Base-by-base conservation (phyloP, 2,888 invertebrate genomes). In the Xanthostigma xanthostigma region DNA sequence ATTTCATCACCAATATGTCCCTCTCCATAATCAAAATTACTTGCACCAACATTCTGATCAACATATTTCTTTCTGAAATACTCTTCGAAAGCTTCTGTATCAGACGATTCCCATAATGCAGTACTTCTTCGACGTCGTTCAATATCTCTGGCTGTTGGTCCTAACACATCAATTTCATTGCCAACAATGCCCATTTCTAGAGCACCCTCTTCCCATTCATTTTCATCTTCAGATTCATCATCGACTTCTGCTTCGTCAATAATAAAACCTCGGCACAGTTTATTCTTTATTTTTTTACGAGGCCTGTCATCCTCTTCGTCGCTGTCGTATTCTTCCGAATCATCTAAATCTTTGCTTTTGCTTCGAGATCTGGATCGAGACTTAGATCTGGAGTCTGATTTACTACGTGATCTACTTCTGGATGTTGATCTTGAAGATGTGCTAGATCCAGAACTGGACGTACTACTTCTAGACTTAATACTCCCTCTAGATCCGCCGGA, bases 1-100 rank as follows among this genome's bases (percentile, higher is more conserved):
- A 98, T 97, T 68, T 97, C 96, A 69, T 97, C 96, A 0, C 91
- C 91, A 89, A 95, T 91, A 63, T 94, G 94, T 62, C 91, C 91
- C 0, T 94, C 94, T 36, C 94, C 96, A 65, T 96, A 95, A 2
- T 95, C 96, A 65, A 92, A 95, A 61, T 91, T 88, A 41, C 89
- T 78, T 12, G 83, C 79, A 0, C 87, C 86, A 1, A 82, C 80
- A 0, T 87, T 81, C 59, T 90, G 89, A 59, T 93, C 91, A 1
- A 94, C 94, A 74, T 97, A 98, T 62, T 95, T 95, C 61, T 91
- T 89, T 48, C 90, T 75, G 41, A 96, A 78, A 62, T 98, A 97
- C 59, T 94, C 92, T 60, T 93, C 97, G 50, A 98, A 90, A 68
- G 97, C 96, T 62, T 96, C 95, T 64, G 12, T 11, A 10, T 27